phyloP scores from a whole-genome alignment of 2,888 invertebrate species.

The Beris morrisii region DNA sequence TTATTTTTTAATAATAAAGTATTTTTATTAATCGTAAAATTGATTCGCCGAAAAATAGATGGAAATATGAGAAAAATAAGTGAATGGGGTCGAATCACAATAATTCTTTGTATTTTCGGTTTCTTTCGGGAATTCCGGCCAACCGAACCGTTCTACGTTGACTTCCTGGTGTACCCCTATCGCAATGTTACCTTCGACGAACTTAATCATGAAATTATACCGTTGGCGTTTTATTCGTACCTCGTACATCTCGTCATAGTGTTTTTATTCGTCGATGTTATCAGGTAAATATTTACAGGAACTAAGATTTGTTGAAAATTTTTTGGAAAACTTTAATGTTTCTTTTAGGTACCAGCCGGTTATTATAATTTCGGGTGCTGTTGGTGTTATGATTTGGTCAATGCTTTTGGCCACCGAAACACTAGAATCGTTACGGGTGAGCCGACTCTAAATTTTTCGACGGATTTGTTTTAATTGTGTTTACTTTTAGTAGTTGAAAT shows the following conservation, averaged over 20 bases:
- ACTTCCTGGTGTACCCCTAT: slow-evolving; percentile 75
- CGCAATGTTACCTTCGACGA: slow-evolving; percentile 72
- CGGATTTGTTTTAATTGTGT: too few species aligned
- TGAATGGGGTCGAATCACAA: slow-evolving; percentile 70
- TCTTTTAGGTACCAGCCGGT: slow-evolving; percentile 73
- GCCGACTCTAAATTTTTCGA: slow-evolving; percentile 32
- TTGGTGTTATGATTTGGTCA: slow-evolving; percentile 70
- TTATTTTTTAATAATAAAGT: too few species aligned
- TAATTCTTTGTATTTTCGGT: slow-evolving; percentile 76
- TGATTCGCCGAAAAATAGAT: too few species aligned
- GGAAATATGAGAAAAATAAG: slow-evolving; percentile 49
- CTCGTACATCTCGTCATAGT: slow-evolving; percentile 72
- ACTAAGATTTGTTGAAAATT: background rate
- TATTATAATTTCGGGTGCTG: slow-evolving; percentile 66
- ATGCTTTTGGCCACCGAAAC: slow-evolving; percentile 71
- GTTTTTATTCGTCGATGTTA: slow-evolving; percentile 81
- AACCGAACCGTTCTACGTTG: slow-evolving; percentile 81
- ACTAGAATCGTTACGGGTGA: slow-evolving; percentile 66
- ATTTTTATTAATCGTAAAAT: too few species aligned
- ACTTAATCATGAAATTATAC: slow-evolving; percentile 80
- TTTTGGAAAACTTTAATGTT: too few species aligned
- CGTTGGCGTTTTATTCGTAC: slow-evolving; percentile 83
- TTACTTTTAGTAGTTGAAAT: background rate
- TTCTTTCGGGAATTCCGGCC: slow-evolving; percentile 84
- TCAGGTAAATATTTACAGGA: slow-evolving; percentile 45